Percentiles rank a stretch among this genome's conserved stretches.
phyloP scores from a whole-genome alignment of 2,888 invertebrate genomes.

The Reticulitermes lucifugus region DNA sequence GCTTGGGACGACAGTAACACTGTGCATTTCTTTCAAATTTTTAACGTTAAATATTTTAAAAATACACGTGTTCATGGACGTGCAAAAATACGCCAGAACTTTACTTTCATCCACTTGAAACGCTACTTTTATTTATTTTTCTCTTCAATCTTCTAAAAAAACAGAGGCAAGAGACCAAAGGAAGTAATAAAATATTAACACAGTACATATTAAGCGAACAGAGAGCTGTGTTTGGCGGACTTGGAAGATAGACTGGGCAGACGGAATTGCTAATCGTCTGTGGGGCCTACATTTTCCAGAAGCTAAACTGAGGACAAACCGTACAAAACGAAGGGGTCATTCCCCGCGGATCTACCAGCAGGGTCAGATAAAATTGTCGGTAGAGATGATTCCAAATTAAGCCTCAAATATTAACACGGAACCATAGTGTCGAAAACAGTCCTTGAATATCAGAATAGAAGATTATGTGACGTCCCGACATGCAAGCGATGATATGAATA shows the following conservation, averaged over 20 bases:
- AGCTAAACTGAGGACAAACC: background rate
- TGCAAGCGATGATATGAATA: no score
- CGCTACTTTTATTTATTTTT: background rate
- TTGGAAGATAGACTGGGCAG: slow-evolving; percentile 1
- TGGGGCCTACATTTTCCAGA: background rate
- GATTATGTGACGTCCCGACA: no score
- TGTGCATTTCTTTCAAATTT: background rate
- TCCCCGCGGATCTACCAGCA: background rate
- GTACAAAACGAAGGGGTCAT: background rate
- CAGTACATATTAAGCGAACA: background rate
- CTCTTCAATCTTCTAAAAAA: background rate
- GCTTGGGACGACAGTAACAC: background rate
- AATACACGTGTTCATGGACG: background rate
- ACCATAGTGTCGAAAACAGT: no score
- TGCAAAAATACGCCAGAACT: background rate
- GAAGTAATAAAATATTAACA: background rate
- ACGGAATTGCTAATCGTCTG: slow-evolving; percentile 19
- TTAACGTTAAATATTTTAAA: background rate
- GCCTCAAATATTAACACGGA: no score
- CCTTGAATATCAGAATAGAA: no score
- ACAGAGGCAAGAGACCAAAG: background rate
- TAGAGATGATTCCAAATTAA: no score
- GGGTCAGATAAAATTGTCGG: no score
- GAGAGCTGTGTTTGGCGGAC: background rate
- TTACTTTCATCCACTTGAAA: background rate